Percentiles rank a stretch among this genome's conserved stretches.
phyloP scores from a whole-genome alignment of 2,797 vertebrate species.

The Pangasius krempfi region DNA sequence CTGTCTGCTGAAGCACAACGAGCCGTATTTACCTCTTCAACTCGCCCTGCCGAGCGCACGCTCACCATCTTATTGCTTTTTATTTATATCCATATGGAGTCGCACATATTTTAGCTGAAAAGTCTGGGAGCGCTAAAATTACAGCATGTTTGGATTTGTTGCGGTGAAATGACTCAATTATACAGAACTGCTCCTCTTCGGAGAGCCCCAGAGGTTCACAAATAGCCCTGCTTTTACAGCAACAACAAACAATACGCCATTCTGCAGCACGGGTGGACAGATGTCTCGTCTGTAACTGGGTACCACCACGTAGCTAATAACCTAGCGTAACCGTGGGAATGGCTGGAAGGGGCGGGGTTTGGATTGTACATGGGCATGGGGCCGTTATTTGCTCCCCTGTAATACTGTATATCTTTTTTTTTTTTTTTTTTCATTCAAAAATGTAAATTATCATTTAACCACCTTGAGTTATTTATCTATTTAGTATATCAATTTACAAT shows the following conservation, averaged over 20 bases:
- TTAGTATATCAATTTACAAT: too few relatives aligned
- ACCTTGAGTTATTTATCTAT: too few relatives aligned
- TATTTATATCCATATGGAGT: slow-evolving; percentile 19
- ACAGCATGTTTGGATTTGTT: slow-evolving; percentile 10
- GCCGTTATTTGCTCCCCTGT: neutral
- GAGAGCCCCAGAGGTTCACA: neutral
- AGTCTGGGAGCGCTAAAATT: neutral
- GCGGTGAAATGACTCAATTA: slow-evolving; percentile 19
- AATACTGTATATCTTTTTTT: neutral
- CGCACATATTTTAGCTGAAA: neutral
- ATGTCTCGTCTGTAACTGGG: neutral
- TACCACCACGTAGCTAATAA: neutral
- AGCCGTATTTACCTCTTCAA: slow-evolving; percentile 9
- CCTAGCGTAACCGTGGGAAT: neutral
- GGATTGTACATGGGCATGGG: neutral
- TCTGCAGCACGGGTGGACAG: neutral
- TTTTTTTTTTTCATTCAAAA: neutral
- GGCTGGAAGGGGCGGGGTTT: neutral
- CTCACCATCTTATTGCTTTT: slow-evolving; percentile 42
- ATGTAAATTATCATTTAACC: neutral
- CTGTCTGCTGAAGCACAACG: slow-evolving; percentile 60
- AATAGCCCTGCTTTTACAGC: neutral
- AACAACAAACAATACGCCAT: neutral
- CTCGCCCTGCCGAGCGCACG: slow-evolving; percentile 1
- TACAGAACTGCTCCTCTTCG: neutral